phyloP scores from a whole-genome alignment of 2,888 invertebrate species.

The Sminthurinus aureus region DNA sequence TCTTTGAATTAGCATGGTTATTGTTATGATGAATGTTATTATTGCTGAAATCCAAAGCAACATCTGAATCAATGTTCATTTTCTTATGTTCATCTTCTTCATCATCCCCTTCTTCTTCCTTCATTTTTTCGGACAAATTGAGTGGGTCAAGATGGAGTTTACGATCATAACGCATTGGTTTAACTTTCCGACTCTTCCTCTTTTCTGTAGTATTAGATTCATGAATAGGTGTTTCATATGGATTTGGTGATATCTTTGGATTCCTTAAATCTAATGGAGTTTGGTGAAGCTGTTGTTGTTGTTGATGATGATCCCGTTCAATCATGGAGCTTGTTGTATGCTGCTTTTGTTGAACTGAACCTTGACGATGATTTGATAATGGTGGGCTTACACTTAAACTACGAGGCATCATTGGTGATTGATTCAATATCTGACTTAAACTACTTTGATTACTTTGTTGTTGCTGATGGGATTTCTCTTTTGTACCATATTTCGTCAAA shows the following conservation, averaged over 20 bases:
- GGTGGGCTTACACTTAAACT: slow-evolving; percentile 28
- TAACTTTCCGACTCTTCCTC: slow-evolving; percentile 79
- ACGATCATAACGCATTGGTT: slow-evolving; percentile 81
- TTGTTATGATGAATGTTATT: slow-evolving; percentile 48
- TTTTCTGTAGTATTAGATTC: slow-evolving; percentile 60
- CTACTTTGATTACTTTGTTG: background rate
- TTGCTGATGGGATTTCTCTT: slow-evolving; percentile 18
- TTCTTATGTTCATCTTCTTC: background rate
- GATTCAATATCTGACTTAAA: slow-evolving; percentile 40
- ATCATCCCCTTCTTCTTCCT: slow-evolving; percentile 58
- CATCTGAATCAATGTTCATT: slow-evolving; percentile 1
- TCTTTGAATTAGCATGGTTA: slow-evolving; percentile 22
- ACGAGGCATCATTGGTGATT: slow-evolving; percentile 34
- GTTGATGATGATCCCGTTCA: background rate
- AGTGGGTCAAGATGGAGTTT: background rate
- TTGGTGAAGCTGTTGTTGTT: background rate
- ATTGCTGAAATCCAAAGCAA: slow-evolving; percentile 61
- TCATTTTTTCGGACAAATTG: slow-evolving; percentile 8
- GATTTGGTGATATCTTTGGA: slow-evolving; percentile 25
- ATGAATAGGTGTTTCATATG: background rate
- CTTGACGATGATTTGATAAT: slow-evolving; percentile 24
- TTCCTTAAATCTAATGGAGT: slow-evolving; percentile 33
- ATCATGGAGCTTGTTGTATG: background rate
- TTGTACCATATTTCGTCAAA: background rate
- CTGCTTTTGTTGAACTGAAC: background rate